phyloP scores from a whole-genome alignment of 2,888 invertebrate species.

The Aleiodes alternator region DNA sequence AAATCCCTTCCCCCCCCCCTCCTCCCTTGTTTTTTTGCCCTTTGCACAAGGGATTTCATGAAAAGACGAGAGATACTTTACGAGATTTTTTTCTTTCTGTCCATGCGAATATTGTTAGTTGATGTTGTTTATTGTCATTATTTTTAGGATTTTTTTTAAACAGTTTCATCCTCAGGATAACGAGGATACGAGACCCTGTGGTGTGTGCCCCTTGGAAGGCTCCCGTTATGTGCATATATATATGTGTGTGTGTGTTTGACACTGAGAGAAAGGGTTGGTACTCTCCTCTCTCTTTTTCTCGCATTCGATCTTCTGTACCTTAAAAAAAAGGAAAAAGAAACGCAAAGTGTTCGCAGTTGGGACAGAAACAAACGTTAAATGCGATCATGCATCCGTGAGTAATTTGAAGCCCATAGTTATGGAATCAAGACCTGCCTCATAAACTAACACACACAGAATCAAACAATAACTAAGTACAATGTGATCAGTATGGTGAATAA shows the following conservation, averaged over 20 bases:
- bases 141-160: constrained; percentile 3
- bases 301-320: not conserved
- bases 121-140: constrained; percentile 15
- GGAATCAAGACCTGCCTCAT: constrained; percentile 64
- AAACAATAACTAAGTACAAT: constrained; percentile 62
- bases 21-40: not conserved
- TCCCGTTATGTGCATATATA: not conserved
- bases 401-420: constrained; percentile 57
- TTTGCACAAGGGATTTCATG: not conserved
- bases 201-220: constrained; percentile 16
- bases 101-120: constrained; percentile 1
- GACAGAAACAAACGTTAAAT: constrained; percentile 69
- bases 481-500: constrained; percentile 57
- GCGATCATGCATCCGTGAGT: constrained; percentile 70
- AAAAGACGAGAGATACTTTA: constrained; percentile 35
- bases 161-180: constrained; percentile 21
- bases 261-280: constrained; percentile 33
- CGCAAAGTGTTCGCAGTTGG: not conserved
- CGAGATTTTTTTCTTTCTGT: constrained; percentile 31
- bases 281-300: not conserved
- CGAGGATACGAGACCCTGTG: constrained; percentile 36
- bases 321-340: not conserved
- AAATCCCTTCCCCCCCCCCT: constrained; percentile 6
- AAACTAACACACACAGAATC: constrained; percentile 57
- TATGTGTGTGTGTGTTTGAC: too few relatives aligned